Evolutionary conservation across 2,888 invertebrate species (phyloP).

Genomic region (Dryadula phaetusa): DNA sequence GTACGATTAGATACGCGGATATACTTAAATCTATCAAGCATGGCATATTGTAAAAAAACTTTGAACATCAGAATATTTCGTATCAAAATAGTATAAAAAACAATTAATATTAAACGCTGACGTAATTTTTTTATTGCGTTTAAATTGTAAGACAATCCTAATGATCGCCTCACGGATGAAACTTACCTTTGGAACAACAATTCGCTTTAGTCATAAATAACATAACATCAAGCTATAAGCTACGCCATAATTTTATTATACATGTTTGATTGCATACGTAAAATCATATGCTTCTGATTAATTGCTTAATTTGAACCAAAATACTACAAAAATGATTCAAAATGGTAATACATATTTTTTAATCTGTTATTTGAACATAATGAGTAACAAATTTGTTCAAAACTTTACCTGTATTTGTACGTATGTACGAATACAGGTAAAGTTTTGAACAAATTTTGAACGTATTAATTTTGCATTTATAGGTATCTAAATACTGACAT

Average conservation of each 20-base stretch:
- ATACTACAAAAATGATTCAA: not conserved
- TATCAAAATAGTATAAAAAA: conserved; percentile 29
- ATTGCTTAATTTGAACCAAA: conserved; percentile 11
- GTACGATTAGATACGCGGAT: conserved; percentile 9
- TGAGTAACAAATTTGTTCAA: not conserved
- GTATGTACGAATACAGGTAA: too few relatives aligned
- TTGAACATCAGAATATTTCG: conserved; percentile 29
- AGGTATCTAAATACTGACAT: not conserved
- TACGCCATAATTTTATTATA: conserved; percentile 29
- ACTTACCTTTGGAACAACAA: conserved; percentile 40
- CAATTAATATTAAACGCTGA: conserved; percentile 36
- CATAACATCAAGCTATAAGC: conserved; percentile 32
- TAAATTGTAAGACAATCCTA: conserved; percentile 41
- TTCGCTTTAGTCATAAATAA: conserved; percentile 45
- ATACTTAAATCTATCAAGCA: conserved; percentile 3
- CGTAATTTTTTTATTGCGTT: conserved; percentile 39
- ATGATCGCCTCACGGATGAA: conserved; percentile 44
- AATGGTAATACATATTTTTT: too few relatives aligned
- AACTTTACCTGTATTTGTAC: not conserved
- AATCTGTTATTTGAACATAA: too few relatives aligned
- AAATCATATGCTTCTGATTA: conserved; percentile 37
- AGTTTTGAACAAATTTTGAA: too few relatives aligned
- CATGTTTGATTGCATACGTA: conserved; percentile 32
- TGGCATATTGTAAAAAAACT: conserved; percentile 22
- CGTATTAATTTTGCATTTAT: not conserved